Evolutionary conservation across 2,113 vertebrate genomes (phyloP), one percentile per base, ranked within the genome.

Genomic region (Phyllostomus hastatus): DNA sequence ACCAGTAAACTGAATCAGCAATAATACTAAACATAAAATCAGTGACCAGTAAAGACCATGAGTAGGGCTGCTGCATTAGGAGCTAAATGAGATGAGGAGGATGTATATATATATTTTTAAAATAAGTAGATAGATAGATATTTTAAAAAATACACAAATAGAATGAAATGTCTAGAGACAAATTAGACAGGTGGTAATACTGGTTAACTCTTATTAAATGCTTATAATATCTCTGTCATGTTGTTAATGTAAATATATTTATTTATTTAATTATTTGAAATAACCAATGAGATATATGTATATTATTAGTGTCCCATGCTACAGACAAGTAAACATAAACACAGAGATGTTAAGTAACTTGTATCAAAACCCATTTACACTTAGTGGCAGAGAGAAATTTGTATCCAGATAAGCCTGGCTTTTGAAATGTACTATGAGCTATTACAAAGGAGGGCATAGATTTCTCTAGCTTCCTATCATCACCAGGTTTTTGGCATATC

Each of bases 51-150:
- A 43, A 73, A 28, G 14, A 19, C 8, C 16, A 26, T 9, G 9
- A 4, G 7, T 14, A 8, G 2, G 15, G 19, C 12, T 26, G 20
- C 15, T 52, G 2, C 3, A 9, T 2, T 7, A 41, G 28, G 52
- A 50, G 10, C 15, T 33, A 10, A 70, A 48, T 6, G 7, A 38
- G 66, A 67, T 7, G 1, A 73, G 54, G 12, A 1, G 20, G 7
- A 31, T 33, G 1, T 4, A 43, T 41, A 46, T 33, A 2, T 4
- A 41, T 41, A 43, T 48, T 15, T n/a, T 20, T 33, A 6, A 67
- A 61, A 33, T 70, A 50, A 75, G 16, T n/a, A 67, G 67, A 41
- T 48, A 67, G 35, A 24, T 33, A 43, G 48, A 70, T 81, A 19
- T 31, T 41, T 43, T 31, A 7, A 38, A 38, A 69, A 57, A 54